Percentiles rank a stretch among this genome's conserved stretches.
Evolutionary conservation across 2,113 vertebrate genomes (phyloP).

Genomic region (Carassius auratus): DNA sequence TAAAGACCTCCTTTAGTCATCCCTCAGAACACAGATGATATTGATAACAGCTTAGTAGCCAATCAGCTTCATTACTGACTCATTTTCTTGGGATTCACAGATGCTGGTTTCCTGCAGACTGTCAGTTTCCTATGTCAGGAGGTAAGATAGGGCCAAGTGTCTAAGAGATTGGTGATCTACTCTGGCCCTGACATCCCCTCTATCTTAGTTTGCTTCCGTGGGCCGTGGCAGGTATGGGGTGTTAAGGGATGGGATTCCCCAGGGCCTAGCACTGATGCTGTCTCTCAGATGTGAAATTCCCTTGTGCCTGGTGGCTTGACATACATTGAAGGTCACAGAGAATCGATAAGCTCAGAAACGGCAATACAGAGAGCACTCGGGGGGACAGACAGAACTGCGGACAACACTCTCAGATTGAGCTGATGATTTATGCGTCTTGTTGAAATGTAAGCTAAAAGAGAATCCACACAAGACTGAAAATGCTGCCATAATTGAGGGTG

Average conservation of each 20-base stretch:
- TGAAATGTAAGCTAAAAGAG: not conserved
- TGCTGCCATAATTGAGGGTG: not conserved
- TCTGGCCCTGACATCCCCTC: constrained; percentile 29
- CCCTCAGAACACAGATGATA: not conserved
- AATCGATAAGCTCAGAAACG: constrained; percentile 58
- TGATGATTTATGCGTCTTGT: constrained; percentile 17
- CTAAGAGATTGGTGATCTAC: constrained; percentile 34
- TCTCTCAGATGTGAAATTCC: constrained; percentile 63
- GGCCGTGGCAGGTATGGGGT: constrained; percentile 15
- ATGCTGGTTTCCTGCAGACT: not conserved
- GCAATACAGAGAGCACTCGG: constrained; percentile 20
- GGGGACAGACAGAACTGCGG: constrained; percentile 1
- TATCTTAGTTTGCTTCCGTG: constrained; percentile 38
- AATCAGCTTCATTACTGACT: constrained; percentile 14
- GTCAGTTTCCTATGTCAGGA: constrained; percentile 17
- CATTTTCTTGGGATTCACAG: constrained; percentile 10
- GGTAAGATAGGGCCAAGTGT: constrained; percentile 22
- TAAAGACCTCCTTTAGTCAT: constrained; percentile 32
- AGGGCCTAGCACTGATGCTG: constrained; percentile 48
- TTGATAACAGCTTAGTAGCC: constrained; percentile 34
- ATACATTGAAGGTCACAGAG: constrained; percentile 54
- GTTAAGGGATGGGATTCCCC: constrained; percentile 50
- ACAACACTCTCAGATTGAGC: constrained; percentile 12
- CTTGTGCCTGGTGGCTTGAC: constrained; percentile 51
- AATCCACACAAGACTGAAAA: not conserved